Conservation (phyloP, 2,113 vertebrate species). For the Cynocephalus volans region DNA sequence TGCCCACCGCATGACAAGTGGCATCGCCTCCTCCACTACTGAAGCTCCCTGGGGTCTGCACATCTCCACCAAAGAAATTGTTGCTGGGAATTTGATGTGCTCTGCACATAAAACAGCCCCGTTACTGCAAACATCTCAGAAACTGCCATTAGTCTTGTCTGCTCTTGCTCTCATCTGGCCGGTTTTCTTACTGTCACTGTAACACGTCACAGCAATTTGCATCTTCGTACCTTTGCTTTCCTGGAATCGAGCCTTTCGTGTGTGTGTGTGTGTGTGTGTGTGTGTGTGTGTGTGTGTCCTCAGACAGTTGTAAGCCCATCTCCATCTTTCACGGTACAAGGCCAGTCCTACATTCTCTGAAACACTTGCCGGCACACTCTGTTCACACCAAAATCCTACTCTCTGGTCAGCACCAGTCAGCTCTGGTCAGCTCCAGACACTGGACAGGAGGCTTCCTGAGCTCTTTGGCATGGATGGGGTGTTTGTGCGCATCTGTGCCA, state of each 20-base stretch:
- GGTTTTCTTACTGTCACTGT: not conserved
- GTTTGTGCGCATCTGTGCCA: not conserved
- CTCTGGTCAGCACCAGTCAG: not conserved
- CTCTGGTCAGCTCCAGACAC: no score
- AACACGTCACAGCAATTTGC: not conserved
- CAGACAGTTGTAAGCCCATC: rapidly evolving
- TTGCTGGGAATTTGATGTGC: not conserved
- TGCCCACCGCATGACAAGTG: not conserved
- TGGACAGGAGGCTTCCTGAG: not conserved
- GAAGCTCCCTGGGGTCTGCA: not conserved
- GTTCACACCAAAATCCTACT: not conserved
- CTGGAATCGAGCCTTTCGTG: not conserved
- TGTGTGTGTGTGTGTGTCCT: no score
- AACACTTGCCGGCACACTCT: not conserved
- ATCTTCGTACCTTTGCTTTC: not conserved
- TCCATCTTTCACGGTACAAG: not conserved
- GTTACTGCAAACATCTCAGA: not conserved
- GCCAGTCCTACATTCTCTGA: not conserved
- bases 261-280: no score
- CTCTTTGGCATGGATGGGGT: not conserved
- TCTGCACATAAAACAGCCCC: not conserved
- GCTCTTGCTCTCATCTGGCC: not conserved
- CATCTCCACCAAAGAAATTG: not conserved
- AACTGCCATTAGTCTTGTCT: not conserved
- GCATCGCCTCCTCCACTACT: not conserved